Conservation (phyloP, 2,797 vertebrate species). For the Melanotaenia maccullochi region DNA sequence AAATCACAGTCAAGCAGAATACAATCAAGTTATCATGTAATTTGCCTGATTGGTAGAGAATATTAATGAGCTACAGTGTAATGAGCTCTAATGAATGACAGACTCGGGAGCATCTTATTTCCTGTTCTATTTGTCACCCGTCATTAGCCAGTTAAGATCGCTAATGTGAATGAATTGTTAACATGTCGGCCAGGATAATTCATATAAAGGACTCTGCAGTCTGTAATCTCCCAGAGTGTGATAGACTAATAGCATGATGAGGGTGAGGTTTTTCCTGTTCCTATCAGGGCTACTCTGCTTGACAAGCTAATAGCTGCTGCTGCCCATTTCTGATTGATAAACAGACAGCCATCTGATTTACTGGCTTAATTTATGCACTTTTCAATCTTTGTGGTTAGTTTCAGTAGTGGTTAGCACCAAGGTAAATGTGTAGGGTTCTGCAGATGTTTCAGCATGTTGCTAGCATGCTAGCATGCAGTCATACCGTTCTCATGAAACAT, state of each 20-base stretch:
- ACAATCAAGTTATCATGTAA: constrained; percentile 66
- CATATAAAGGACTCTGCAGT: constrained; percentile 33
- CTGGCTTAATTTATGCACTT: background rate
- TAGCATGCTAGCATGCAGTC: background rate
- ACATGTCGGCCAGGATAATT: constrained; percentile 35
- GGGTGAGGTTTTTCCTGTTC: constrained; percentile 20
- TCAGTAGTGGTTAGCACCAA: background rate
- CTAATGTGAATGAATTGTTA: constrained; percentile 58
- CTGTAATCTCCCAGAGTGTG: constrained; percentile 23
- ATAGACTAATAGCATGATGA: constrained; percentile 17
- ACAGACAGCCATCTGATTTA: background rate
- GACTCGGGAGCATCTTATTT: constrained; percentile 65
- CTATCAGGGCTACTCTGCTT: constrained; percentile 5
- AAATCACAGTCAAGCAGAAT: constrained; percentile 63
- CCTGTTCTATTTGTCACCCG: constrained; percentile 72
- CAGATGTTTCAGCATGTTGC: background rate
- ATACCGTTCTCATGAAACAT: background rate
- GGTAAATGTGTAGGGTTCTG: background rate
- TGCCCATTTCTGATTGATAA: background rate
- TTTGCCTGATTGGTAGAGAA: constrained; percentile 77
- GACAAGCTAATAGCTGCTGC: background rate
- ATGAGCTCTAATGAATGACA: constrained; percentile 70
- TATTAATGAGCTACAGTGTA: constrained; percentile 76
- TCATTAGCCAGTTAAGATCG: constrained; percentile 55
- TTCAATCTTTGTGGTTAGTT: background rate